These are phyloP conservation scores for Aythya baeri DNA, from an alignment of 2,113 vertebrate genomes.

Conservation along the genomic window DNA sequence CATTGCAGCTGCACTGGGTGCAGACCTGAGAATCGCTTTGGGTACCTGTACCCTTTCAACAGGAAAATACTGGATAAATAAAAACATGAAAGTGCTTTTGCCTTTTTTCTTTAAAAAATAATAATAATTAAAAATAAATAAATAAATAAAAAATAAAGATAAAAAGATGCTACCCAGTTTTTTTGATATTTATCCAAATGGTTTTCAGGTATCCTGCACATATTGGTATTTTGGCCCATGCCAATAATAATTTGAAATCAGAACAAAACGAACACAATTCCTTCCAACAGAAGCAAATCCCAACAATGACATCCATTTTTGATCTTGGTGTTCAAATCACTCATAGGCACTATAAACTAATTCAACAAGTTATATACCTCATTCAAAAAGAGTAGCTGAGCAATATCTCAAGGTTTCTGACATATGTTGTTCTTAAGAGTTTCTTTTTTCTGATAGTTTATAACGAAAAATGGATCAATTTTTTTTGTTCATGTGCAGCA, in stretches of 20 bases:
- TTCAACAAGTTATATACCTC: fast-evolving
- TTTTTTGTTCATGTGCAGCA: background rate
- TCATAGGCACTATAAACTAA: background rate
- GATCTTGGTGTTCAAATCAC: background rate
- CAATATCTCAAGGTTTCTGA: background rate
- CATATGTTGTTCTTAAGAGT: fast-evolving
- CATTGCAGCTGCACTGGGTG: background rate
- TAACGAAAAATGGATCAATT: background rate
- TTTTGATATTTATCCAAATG: background rate
- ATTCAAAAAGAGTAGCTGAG: background rate
- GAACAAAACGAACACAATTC: background rate
- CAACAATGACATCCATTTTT: background rate
- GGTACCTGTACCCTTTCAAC: background rate
- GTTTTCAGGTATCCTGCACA: background rate
- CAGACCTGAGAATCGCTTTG: background rate
- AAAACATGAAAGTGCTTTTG: background rate
- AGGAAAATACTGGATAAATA: background rate
- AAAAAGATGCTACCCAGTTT: background rate
- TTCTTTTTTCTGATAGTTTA: background rate
- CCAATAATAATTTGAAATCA: background rate
- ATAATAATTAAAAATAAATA: background rate
- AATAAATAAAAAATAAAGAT: background rate
- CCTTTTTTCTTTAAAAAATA: background rate
- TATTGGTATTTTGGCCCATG: background rate
- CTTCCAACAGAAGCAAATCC: background rate